Evolutionary conservation across 2,113 vertebrate genomes (phyloP).

Genomic region (Bubo bubo): DNA sequence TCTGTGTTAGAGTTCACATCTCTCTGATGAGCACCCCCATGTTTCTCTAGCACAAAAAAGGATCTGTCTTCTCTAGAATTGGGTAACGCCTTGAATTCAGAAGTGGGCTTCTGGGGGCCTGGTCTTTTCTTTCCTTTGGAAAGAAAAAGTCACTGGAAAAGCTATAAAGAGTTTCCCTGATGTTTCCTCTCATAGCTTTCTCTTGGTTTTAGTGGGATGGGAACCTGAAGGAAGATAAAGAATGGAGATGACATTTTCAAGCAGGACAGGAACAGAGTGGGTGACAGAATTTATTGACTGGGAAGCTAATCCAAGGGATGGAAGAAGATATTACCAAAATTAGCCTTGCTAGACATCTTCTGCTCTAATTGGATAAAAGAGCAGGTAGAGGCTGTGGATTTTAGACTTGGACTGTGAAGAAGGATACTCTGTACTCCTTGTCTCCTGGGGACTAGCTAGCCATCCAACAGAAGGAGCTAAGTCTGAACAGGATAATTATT

Average conservation of each 20-base stretch:
- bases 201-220: neutral
- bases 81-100: neutral
- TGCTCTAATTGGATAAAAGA: neutral
- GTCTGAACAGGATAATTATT: neutral
- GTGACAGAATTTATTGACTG: neutral
- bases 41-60: neutral
- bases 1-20: neutral
- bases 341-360: neutral
- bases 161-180: neutral
- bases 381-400: neutral
- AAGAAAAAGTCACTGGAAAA: neutral
- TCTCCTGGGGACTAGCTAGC: neutral
- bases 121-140: neutral
- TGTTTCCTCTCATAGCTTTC: neutral
- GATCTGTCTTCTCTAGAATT: neutral
- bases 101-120: neutral
- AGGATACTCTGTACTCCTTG: neutral
- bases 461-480: neutral
- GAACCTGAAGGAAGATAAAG: neutral
- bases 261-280: neutral
- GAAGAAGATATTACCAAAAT: neutral
- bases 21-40: fast-evolving
- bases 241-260: neutral
- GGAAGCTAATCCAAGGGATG: neutral
- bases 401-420: neutral